phyloP scores from a whole-genome alignment of 2,797 vertebrate species.

The Distichodus sexfasciatus region DNA sequence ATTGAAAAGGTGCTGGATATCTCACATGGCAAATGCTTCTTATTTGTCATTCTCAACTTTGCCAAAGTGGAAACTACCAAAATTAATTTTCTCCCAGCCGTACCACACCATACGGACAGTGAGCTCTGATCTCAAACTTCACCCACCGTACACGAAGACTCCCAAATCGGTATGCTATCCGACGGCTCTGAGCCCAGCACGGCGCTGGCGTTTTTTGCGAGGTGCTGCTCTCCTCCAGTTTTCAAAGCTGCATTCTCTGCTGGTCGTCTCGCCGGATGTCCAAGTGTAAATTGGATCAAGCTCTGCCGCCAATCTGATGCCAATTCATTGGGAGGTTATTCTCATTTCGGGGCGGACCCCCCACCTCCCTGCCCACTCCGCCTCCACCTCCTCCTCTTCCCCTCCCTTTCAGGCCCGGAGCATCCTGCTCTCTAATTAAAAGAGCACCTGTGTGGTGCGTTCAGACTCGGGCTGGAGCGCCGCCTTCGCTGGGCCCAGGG shows the following conservation, averaged over 20 bases:
- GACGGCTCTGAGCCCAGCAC: neutral
- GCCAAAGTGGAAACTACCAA: too few species aligned
- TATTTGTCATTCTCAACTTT: too few species aligned
- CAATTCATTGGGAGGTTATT: slow-evolving; percentile 65
- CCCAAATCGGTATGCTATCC: too few species aligned
- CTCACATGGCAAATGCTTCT: too few species aligned
- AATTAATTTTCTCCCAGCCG: too few species aligned
- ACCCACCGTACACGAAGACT: too few species aligned
- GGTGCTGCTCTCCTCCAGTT: slow-evolving; percentile 43
- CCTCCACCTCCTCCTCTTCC: slow-evolving; percentile 48
- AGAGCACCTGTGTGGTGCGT: slow-evolving; percentile 67
- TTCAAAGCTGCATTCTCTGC: slow-evolving; percentile 46
- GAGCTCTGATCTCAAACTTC: too few species aligned
- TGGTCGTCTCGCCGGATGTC: slow-evolving; percentile 48
- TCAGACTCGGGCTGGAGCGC: slow-evolving; percentile 50
- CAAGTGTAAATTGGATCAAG: slow-evolving; percentile 62
- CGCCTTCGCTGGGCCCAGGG: slow-evolving; percentile 43
- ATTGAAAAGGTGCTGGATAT: too few species aligned
- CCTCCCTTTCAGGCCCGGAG: slow-evolving; percentile 22
- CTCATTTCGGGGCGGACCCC: slow-evolving; percentile 51
- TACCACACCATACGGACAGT: too few species aligned
- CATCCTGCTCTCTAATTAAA: slow-evolving; percentile 73
- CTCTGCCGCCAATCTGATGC: slow-evolving; percentile 64
- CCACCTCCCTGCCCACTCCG: slow-evolving; percentile 47
- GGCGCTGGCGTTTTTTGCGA: slow-evolving; percentile 31